Percentiles rank a stretch among this genome's conserved stretches.
Evolutionary conservation across 2,888 invertebrate genomes (phyloP).

Genomic region (Neocrepidodera transversa): DNA sequence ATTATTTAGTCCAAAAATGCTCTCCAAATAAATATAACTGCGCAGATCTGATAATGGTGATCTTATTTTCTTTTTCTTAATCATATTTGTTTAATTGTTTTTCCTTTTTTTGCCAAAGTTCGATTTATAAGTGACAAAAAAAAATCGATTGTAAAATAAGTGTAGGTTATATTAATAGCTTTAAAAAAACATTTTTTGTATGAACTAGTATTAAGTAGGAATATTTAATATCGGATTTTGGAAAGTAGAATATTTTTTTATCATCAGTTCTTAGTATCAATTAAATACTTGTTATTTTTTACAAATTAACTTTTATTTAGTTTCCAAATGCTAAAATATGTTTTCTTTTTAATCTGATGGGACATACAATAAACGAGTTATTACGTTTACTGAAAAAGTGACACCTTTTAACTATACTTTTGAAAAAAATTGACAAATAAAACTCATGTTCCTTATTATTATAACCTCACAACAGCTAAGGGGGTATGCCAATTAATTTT

Average conservation of each 20-base stretch:
- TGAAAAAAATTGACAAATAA: no score
- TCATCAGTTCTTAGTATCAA: no score
- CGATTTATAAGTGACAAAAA: conserved; percentile 6
- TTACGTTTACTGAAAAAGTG: no score
- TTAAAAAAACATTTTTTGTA: conserved; percentile 16
- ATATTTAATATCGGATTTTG: conserved; percentile 19
- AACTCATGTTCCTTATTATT: no score
- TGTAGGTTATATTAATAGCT: conserved; percentile 20
- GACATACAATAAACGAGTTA: no score
- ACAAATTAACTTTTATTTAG: no score
- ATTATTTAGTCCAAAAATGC: conserved; percentile 16
- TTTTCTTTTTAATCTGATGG: no score
- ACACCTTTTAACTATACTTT: no score
- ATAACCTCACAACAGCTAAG: no score
- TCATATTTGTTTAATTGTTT: conserved; percentile 4
- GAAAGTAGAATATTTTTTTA: conserved; percentile 8
- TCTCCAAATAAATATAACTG: conserved; percentile 27
- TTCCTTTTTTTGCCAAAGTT: conserved; percentile 22
- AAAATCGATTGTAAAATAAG: conserved; percentile 16
- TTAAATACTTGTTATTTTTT: no score
- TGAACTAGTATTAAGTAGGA: conserved; percentile 19
- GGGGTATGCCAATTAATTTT: no score
- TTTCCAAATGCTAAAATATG: no score
- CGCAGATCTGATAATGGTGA: conserved; percentile 18
- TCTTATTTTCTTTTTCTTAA: conserved; percentile 9